Base-by-base conservation (phyloP, 2,888 invertebrate species). In the Ectemnius cavifrons region DNA sequence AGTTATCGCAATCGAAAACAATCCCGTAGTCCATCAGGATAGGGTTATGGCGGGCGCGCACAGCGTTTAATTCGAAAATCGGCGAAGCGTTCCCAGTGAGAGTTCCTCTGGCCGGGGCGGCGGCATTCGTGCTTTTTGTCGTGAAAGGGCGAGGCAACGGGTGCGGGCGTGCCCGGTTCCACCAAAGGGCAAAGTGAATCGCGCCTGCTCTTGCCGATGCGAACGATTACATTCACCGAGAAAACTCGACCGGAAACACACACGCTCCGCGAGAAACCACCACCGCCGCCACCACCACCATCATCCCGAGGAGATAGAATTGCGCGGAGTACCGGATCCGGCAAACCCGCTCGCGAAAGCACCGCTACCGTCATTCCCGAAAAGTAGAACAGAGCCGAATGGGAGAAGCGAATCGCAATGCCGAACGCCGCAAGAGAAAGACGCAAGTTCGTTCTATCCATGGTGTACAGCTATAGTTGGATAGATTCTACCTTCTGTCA, bases 241-340 rank as follows among this genome's bases (percentile, higher is more conserved):
- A 81, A 83, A 83, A 82, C 84, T 82, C 77, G 76, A 79, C 59
- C 76, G 75, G 78, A 77, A 83, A 83, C 81, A 65, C 65, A 73
- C 49, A 71, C 67, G 81, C 58, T 23, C 60, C 57, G 71, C 58
- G 37, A 37, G 37, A 37, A 18, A 52, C 71, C 67, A 63, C 71
- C 68, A 64, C 47, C 23, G 2, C 23, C 23, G 2, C 23, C 23
- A 52, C 66, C 67, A 63, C 71, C 68, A 64, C 47, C 63, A 59
- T 66, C 13, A 56, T 67, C 11, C 37, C 58, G 52, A 52, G 37
- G 52, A 52, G 52, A 52, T 52, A 52, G 52, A 52, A 52, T 52
- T 52, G 52, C 52, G 52, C 52, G 52, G 37, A 37, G 37, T 8
- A 4, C 5, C 8, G 37, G 8, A 37, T 37, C 37, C 37, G 37